Evolutionary conservation across 2,113 vertebrate genomes (phyloP), one percentile per base, ranked within the genome.

Genomic region (Psophia crepitans): DNA sequence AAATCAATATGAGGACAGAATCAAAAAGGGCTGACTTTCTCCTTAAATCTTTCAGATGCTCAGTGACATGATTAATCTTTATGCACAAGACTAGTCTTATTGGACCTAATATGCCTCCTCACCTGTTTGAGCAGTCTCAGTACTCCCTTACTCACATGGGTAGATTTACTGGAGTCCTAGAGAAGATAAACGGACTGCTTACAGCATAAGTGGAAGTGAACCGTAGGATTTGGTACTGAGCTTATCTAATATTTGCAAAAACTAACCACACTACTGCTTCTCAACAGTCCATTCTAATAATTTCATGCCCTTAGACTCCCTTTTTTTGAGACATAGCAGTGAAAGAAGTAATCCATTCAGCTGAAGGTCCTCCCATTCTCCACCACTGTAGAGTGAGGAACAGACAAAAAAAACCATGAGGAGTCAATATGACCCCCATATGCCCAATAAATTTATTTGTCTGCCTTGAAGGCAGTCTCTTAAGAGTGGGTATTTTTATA

Each of bases 1-100:
- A 95, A 93, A 96, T 97, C 97, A 94, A 92, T 96, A 93, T 35
- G 46, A 93, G 90, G 64, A 94, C 95, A 93, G 92, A 97, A 93
- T 94, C 83, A 95, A 95, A 96, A 96, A 87, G 60, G 76, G 64
- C 76, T 92, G 92, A 90, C 86, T 93, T 96, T 90, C 90, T 88
- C 75, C 88, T 90, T 94, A 95, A 93, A 92, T 90, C 85, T 93
- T 96, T 39, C 41, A 69, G 85, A 84, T 81, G 79, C 60, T 75
- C 68, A 81, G 71, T 48, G 92, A 87, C 14, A 9, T 81, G 76
- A 90, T 89, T 75, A 75, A 94, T 94, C 79, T 92, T 92, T 51
- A 78, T 51, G 56, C 90, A 78, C 76, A 75, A 74, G 60, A 58
- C 73, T 43, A n/a, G 63, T 56, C 90, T 83, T 66, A 66, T 6